A percentile compares a stretch with the other conserved stretches of the same genome.
phyloP scores from a whole-genome alignment of 2,888 invertebrate species.

The Cephonodes hylas region DNA sequence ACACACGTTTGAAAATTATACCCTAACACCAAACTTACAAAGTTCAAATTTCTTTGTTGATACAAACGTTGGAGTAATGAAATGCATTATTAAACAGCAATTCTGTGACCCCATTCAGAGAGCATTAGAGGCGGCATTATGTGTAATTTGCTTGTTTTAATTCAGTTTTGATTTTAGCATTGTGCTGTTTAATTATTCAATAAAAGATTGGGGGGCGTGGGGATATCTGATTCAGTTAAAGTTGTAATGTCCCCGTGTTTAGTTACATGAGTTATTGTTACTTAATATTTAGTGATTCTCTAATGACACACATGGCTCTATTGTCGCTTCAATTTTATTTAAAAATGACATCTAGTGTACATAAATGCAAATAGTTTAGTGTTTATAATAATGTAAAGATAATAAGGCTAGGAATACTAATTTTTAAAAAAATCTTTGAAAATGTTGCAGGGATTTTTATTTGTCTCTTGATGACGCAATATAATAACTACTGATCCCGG shows the following conservation, averaged over 20 bases:
- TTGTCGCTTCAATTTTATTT: too few species aligned
- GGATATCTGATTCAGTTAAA: background rate
- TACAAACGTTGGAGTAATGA: conserved; percentile 33
- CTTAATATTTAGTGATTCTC: too few species aligned
- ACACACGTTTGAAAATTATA: conserved; percentile 10
- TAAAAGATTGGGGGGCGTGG: conserved; percentile 26
- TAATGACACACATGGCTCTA: too few species aligned
- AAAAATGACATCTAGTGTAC: too few species aligned
- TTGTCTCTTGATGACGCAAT: too few species aligned
- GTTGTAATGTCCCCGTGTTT: background rate
- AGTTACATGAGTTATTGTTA: background rate
- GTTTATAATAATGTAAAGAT: too few species aligned
- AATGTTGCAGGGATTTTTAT: too few species aligned
- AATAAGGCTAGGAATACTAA: too few species aligned
- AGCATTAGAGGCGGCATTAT: conserved; percentile 66
- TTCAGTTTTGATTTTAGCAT: conserved; percentile 76
- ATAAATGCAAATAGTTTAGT: too few species aligned
- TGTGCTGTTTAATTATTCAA: conserved; percentile 70
- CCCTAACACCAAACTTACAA: conserved; percentile 14
- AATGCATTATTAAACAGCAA: conserved; percentile 72
- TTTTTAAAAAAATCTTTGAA: too few species aligned
- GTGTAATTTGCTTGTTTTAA: conserved; percentile 77
- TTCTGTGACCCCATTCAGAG: conserved; percentile 72
- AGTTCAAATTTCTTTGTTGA: conserved; percentile 22
- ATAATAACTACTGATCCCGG: too few species aligned